Base-by-base conservation (phyloP, 2,113 vertebrate genomes). In the Saccopteryx bilineata region DNA sequence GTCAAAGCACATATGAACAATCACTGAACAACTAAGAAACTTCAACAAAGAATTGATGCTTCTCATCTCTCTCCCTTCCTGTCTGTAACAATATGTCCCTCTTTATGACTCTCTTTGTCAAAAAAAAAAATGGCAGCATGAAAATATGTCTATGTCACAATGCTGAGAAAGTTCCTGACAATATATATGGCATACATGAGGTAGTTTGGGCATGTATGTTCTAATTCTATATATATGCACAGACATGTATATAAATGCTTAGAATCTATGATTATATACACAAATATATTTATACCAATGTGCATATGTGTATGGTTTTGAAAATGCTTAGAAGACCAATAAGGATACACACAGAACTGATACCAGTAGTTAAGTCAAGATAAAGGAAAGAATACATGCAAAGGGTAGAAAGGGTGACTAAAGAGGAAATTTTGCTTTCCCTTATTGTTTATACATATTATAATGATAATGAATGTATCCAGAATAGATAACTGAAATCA, bases 401-500 rank as follows among this genome's bases (percentile, higher is more conserved):
- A n/a, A 82, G 19, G 0, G 9, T 28, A 50, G 8, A 12, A 87
- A 54, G 1, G 0, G 9, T 68, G 93, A 69, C 7, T 80, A 58
- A 86, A 63, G 14, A 84, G 5, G 83, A 2, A 78, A 52, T 46
- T 90, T 71, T 1, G 19, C 23, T 33, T 78, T 86, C n/a, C 81
- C 18, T 39, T 54, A 80, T 68, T 58, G 75, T 46, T 66, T 93
- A n/a, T 31, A 58, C 1, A 52, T 86, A 65, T 9, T 50, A 69
- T n/a, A 81, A 74, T 54, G 39, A 66, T 23, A 76, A 94, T 21
- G 5, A 24, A 9, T 78, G 9, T 78, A 26, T 91, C 33, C 31
- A 85, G 88, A 85, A 81, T 7, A 60, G 18, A 19, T 60, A 56
- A 68, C 65, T 82, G 56, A 93, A 96, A 60, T 86, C n/a, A 63